Conservation (phyloP, 2,113 vertebrate genomes). For the Chauna torquata region DNA sequence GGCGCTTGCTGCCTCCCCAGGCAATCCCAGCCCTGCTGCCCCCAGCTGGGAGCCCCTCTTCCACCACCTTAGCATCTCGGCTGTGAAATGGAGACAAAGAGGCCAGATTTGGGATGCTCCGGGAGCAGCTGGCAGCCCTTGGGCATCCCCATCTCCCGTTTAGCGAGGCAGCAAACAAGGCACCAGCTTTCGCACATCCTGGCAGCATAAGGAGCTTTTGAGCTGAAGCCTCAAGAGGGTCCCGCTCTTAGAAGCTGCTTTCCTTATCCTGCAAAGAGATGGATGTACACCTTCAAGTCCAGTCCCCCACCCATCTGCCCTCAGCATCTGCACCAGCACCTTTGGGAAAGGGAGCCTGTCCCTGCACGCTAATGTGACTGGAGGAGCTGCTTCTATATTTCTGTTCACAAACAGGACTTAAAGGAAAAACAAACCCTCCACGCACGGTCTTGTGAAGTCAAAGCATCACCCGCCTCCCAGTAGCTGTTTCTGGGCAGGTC, state of each 20-base stretch:
- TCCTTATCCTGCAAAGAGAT: neutral
- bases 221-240: neutral
- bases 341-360: neutral
- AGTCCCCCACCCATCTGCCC: neutral
- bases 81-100: neutral
- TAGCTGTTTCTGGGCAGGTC: neutral
- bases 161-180: neutral
- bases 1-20: neutral
- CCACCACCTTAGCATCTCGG: neutral
- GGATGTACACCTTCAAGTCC: neutral
- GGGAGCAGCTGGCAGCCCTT: neutral
- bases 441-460: rapidly evolving
- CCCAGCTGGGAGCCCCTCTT: neutral
- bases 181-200: neutral
- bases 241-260: neutral
- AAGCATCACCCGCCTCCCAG: neutral
- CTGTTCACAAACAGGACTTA: neutral
- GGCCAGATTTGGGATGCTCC: neutral
- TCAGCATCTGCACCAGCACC: rapidly evolving
- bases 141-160: neutral
- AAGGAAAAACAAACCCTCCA: neutral
- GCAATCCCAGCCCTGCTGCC: neutral
- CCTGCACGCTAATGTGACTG: neutral
- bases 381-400: neutral
- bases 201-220: neutral